phyloP scores from a whole-genome alignment of 2,113 vertebrate species.

The Pomatorhinus ruficollis region DNA sequence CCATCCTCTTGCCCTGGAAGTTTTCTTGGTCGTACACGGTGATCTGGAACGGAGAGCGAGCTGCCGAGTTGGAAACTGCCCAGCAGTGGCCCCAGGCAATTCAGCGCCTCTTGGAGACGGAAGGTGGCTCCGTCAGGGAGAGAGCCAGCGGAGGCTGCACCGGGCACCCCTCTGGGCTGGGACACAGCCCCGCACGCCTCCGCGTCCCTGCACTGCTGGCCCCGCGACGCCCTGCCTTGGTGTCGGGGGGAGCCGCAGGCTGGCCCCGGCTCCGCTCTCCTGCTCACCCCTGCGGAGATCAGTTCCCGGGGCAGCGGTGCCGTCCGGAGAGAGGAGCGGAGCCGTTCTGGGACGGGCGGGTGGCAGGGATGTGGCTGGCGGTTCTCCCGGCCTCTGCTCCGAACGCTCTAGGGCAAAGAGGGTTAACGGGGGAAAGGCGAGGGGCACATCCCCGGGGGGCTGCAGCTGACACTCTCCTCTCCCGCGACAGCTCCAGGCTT shows the following conservation, averaged over 20 bases:
- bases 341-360: conserved; percentile 14
- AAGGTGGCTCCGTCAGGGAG: neutral
- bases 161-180: neutral
- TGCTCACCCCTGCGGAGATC: conserved; percentile 47
- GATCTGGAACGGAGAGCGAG: conserved; percentile 76
- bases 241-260: neutral
- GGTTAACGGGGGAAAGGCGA: conserved; percentile 32
- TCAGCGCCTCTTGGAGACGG: neutral
- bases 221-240: neutral
- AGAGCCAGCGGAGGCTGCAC: neutral
- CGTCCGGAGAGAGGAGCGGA: conserved; percentile 44
- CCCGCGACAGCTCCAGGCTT: neutral
- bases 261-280: conserved; percentile 34
- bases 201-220: conserved; percentile 31
- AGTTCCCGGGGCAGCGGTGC: conserved; percentile 37
- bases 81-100: neutral
- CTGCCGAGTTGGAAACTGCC: neutral
- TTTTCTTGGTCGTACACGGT: conserved; percentile 94
- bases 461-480: neutral
- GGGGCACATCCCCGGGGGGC: neutral
- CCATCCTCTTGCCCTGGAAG: conserved; percentile 93
- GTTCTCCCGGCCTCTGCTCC: conserved; percentile 58
- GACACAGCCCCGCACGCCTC: neutral
- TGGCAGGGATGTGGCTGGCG: conserved; percentile 49
- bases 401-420: conserved; percentile 61